Base-by-base conservation (phyloP, 37 sponge, comb jelly and placozoan genomes). In the Halisarca cf. caerulea region DNA sequence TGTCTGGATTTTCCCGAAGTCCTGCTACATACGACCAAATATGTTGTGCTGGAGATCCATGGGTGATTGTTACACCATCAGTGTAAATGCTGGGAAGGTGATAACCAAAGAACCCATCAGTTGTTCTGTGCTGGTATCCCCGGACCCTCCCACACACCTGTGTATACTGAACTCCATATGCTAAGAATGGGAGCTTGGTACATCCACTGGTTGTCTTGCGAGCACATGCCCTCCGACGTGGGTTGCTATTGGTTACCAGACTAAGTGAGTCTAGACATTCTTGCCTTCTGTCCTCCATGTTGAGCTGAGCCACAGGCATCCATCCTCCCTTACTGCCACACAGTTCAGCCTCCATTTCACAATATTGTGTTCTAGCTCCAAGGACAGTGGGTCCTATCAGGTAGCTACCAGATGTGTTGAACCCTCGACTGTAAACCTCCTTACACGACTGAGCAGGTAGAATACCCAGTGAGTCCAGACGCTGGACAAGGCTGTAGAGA, bases 11-110 rank as follows among this genome's bases (percentile, higher is more conserved):
- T n/a, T 30, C 15, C 15, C 64, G 6, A 6, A 62, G 6, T 62
- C 64, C 64, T 62, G 64, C 64, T 62, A 62, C 64, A 62, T 62
- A 62, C 5, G 64, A 62, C 64, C 64, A 62, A 15, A 62, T 15
- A 62, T 62, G 64, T 28, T 62, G 25, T 7, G 6, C 30, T 6
- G 64, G 64, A 30, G 64, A 30, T 6, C 64, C 64, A 62, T 62
- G 64, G 6, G 64, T 62, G 6, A 62, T 15, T 62, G 64, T 28
- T 15, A 62, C 64, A 62, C 64, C 64, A 62, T 62, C 64, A 30
- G 64, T 4, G 30, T 62, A 62, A 8, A n/a, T 28, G 6, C 6
- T 14, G 6, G 9, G 51, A 47, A 11, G 51, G 11, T 47, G 6
- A 30, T 7, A 23, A 7, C 6, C n/a, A 20, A 28, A 7, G 5